phyloP scores from a whole-genome alignment of 2,888 invertebrate genomes.

The Himalopsyche kuldschensis region DNA sequence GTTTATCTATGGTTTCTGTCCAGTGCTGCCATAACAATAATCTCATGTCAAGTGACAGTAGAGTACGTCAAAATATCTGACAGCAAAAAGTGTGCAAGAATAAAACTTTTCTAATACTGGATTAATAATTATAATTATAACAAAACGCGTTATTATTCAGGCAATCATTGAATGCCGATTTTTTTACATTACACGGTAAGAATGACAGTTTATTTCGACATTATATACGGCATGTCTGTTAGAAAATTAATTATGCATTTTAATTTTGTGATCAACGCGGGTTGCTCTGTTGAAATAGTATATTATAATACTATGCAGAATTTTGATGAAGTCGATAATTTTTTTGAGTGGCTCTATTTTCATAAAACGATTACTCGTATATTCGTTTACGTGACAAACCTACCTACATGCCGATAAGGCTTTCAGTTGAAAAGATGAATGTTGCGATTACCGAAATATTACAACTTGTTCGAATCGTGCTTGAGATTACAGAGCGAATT shows the following conservation, averaged over 20 bases:
- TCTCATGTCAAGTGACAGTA: neutral
- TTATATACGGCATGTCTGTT: neutral
- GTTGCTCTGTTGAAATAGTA: neutral
- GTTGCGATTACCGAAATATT: too few species aligned
- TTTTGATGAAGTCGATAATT: neutral
- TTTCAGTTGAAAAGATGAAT: too few species aligned
- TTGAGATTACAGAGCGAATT: too few species aligned
- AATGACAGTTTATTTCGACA: neutral
- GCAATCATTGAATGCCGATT: neutral
- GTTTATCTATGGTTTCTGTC: neutral
- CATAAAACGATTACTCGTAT: neutral
- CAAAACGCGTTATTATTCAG: neutral
- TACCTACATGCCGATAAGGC: neutral
- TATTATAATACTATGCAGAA: neutral
- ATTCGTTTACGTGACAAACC: neutral
- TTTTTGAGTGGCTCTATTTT: neutral
- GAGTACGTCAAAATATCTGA: neutral
- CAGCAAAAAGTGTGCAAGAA: neutral
- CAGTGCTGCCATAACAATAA: neutral
- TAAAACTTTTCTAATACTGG: neutral
- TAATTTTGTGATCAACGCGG: neutral
- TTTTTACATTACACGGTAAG: neutral
- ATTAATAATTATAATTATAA: neutral
- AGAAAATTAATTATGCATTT: neutral
- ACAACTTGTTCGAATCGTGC: too few species aligned